These are phyloP conservation scores for Cervus canadensis DNA, from an alignment of 2,113 vertebrate species.

Conservation along the genomic window DNA sequence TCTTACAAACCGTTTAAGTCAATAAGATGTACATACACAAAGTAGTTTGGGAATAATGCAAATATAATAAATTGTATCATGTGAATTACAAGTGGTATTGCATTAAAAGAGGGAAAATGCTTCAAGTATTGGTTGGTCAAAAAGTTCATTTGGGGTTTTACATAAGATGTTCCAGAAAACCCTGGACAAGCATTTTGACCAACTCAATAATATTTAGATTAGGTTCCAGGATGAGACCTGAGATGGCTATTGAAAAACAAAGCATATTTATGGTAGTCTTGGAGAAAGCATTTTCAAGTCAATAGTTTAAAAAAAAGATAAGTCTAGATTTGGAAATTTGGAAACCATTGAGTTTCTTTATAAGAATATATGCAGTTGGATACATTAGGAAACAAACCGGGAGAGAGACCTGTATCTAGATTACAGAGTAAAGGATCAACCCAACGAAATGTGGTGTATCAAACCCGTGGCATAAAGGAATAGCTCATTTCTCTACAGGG, in stretches of 20 bases:
- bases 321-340: constrained; percentile 6
- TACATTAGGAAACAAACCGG: not conserved
- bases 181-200: not conserved
- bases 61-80: not conserved
- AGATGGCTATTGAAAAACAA: not conserved
- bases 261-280: not conserved
- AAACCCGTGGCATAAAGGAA: not conserved
- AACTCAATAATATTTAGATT: not conserved
- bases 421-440: not conserved
- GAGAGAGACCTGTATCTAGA: not conserved
- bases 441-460: not conserved
- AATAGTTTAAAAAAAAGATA: not conserved
- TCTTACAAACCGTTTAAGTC: not conserved
- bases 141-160: not conserved
- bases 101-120: not conserved
- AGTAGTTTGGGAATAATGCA: not conserved
- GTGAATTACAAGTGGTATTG: not conserved
- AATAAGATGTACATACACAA: not conserved
- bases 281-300: not conserved
- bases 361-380: not conserved
- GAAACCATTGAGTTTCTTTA: not conserved
- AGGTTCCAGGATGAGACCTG: not conserved
- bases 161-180: not conserved
- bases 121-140: not conserved
- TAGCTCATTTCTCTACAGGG: not conserved